These are phyloP conservation scores for Strigamia crassipes DNA, from an alignment of 2,888 invertebrate species.

Conservation along the genomic window DNA sequence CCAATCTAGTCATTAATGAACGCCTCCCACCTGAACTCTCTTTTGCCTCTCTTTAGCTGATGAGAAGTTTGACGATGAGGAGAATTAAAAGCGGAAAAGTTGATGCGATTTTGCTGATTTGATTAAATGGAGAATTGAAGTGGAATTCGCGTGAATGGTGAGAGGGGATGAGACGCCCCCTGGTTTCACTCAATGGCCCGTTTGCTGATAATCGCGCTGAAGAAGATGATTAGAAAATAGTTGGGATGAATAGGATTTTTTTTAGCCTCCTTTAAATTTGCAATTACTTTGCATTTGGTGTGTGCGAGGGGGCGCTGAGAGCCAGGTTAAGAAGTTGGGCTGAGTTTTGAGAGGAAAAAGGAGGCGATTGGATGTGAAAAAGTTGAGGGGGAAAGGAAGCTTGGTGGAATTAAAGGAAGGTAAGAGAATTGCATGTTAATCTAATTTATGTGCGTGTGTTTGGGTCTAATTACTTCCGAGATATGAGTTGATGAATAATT, in stretches of 20 bases:
- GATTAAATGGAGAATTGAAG: constrained; percentile 12
- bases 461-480: constrained; percentile 16
- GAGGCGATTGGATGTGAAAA: background rate
- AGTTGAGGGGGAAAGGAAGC: background rate
- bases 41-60: background rate
- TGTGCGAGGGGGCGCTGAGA: background rate
- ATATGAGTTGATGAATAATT: constrained; percentile 27
- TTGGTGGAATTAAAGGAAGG: background rate
- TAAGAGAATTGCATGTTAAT: constrained; percentile 27
- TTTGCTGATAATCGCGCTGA: background rate
- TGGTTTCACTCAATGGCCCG: constrained; percentile 14
- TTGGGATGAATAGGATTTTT: constrained; percentile 7
- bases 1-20: constrained; percentile 26
- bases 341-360: background rate
- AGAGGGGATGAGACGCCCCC: background rate
- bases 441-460: constrained; percentile 14
- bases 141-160: constrained; percentile 3
- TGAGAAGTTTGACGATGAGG: background rate
- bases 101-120: constrained; percentile 17
- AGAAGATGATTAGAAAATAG: constrained; percentile 26
- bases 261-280: background rate
- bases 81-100: constrained; percentile 30
- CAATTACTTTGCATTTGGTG: constrained; percentile 26
- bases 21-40: background rate
- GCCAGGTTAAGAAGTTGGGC: background rate